Percentiles rank a stretch among this genome's conserved stretches.
Evolutionary conservation across 2,888 invertebrate species (phyloP).

Genomic region (Oegoconia quadripuncta): DNA sequence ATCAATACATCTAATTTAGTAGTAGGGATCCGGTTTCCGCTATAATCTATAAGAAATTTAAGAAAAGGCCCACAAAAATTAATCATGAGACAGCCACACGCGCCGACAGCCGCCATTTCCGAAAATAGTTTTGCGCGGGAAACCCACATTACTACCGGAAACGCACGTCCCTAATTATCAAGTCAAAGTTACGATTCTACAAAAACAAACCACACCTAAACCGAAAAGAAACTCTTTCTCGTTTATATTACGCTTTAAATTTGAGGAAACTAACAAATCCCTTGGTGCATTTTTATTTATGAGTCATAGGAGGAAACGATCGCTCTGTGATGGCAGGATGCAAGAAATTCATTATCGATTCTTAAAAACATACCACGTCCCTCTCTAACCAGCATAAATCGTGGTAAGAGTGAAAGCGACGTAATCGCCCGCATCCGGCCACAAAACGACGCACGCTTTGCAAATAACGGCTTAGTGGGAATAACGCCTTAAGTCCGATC

Average conservation of each 20-base stretch:
- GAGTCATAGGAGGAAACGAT: conserved; percentile 56
- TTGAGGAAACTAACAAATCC: too few relatives aligned
- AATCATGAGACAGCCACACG: too few relatives aligned
- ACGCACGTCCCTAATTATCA: conserved; percentile 58
- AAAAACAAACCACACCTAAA: not conserved
- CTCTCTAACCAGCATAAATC: conserved; percentile 10
- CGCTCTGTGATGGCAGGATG: conserved; percentile 73
- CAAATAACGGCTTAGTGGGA: conserved; percentile 19
- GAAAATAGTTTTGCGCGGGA: conserved; percentile 64
- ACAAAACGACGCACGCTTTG: conserved; percentile 45
- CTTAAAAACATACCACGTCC: conserved; percentile 43
- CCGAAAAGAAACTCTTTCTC: too few relatives aligned
- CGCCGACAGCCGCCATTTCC: conserved; percentile 43
- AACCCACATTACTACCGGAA: conserved; percentile 57
- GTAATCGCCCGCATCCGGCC: conserved; percentile 44
- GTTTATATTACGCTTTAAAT: too few relatives aligned
- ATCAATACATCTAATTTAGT: too few relatives aligned
- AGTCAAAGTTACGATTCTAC: not conserved
- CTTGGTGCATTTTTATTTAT: conserved; percentile 26
- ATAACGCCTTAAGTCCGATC: not conserved
- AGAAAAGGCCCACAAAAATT: too few relatives aligned
- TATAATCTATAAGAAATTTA: too few relatives aligned
- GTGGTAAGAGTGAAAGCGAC: conserved; percentile 27
- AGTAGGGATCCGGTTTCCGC: too few relatives aligned
- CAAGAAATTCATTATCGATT: conserved; percentile 67